Evolutionary conservation across 2,113 vertebrate species (phyloP), one percentile per base, ranked within the genome.

Genomic region (Peromyscus polionotus): DNA sequence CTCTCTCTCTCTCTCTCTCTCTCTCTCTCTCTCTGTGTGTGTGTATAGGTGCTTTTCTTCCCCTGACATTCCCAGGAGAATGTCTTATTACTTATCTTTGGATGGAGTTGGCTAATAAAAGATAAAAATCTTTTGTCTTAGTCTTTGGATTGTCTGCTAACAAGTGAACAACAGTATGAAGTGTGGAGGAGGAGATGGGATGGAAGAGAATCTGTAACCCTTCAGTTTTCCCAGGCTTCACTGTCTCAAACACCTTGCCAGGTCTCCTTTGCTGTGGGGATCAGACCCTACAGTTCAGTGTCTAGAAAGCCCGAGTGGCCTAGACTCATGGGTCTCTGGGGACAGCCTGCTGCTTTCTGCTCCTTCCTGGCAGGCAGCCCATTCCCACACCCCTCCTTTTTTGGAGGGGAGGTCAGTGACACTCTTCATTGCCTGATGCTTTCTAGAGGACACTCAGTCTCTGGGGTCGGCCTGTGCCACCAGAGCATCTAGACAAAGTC

Each of bases 231-330:
- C 16, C 3, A 45, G 33, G 17, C 24, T 92, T 90, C 72, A 16
- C 91, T 84, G 36, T 90, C n/a, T 95, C 70, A 67, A 87, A 83
- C 24, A 94, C 2, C 48, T 91, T 84, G 51, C 20, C 4, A 72
- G 77, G 48, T 70, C 90, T 67, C 28, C 81, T 94, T 95, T 76
- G 67, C 83, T 5, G 75, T 59, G 42, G 70, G 57, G 7, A 57
- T 22, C 39, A 39, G 73, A 9, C 91, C 51, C n/a, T 20, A 48
- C 5, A 26, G 63, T 91, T 80, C n/a, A 39, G 39, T 91, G 48
- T 79, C 90, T 14, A n/a, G n/a, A 24, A 93, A 95, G 70, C 73
- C 65, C 5, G 16, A 0, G 33, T 57, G 45, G 4, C 24, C 48
- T 61, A 94, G 79, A 68, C 42, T 65, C 28, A 54, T 2, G 26